phyloP scores from a whole-genome alignment of 2,888 invertebrate species.

The Nomada fucata region DNA sequence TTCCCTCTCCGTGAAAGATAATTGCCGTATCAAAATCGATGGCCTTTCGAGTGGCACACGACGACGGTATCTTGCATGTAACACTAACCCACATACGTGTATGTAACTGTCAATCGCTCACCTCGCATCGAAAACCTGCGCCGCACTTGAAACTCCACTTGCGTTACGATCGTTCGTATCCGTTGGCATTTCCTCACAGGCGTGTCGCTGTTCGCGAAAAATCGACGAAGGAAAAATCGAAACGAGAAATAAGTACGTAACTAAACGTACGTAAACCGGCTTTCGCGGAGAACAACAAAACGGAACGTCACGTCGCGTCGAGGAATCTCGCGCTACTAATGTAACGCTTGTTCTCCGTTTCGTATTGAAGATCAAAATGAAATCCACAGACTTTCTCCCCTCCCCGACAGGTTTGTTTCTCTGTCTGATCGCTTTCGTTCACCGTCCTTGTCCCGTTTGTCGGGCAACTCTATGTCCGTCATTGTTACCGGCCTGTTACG shows the following conservation, averaged over 20 bases:
- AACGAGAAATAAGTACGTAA: not conserved
- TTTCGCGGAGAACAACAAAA: not conserved
- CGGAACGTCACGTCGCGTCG: not conserved
- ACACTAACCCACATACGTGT: not conserved
- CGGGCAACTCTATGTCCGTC: slow-evolving; percentile 4
- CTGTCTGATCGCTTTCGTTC: slow-evolving; percentile 41
- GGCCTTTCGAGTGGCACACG: slow-evolving; percentile 2
- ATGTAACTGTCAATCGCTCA: not conserved
- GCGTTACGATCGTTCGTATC: not conserved
- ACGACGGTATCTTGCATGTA: not conserved
- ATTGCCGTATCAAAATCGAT: slow-evolving; percentile 38
- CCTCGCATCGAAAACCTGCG: slow-evolving; percentile 1
- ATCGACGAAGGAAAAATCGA: not conserved
- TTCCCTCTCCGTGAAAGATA: slow-evolving; percentile 17
- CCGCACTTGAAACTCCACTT: not conserved
- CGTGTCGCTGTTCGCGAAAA: not conserved
- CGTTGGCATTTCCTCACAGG: not conserved
- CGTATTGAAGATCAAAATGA: slow-evolving; percentile 49
- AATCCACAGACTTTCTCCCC: slow-evolving; percentile 54
- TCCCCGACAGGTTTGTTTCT: not conserved
- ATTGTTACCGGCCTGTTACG: slow-evolving; percentile 8
- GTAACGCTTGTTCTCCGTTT: slow-evolving; percentile 14
- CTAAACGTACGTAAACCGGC: not conserved
- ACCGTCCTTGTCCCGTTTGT: slow-evolving; percentile 34
- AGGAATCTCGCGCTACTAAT: slow-evolving; percentile 38